These are phyloP conservation scores for Xanthorhoe spadicearia DNA, from an alignment of 2,888 invertebrate species.

Conservation along the genomic window DNA sequence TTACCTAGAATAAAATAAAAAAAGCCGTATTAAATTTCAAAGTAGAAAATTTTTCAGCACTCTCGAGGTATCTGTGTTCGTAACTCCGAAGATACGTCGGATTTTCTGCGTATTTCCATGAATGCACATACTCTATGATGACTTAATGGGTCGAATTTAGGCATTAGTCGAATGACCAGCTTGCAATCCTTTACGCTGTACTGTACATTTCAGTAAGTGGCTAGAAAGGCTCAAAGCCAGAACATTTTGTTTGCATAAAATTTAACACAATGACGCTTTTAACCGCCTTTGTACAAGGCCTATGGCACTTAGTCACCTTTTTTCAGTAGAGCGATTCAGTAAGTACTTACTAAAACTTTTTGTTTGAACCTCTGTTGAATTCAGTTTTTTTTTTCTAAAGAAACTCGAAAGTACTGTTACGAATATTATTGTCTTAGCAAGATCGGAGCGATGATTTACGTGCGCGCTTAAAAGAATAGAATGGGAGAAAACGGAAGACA, in stretches of 20 bases:
- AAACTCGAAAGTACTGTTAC: too few species aligned
- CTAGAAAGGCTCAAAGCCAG: conserved; percentile 66
- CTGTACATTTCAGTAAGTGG: conserved; percentile 63
- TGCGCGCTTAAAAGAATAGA: too few species aligned
- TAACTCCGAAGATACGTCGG: too few species aligned
- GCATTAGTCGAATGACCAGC: conserved; percentile 13
- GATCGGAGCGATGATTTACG: too few species aligned
- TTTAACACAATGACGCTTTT: conserved; percentile 66
- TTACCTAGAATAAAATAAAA: too few species aligned
- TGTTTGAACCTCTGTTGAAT: neutral
- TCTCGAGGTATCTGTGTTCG: too few species aligned
- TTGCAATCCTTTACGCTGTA: conserved; percentile 29
- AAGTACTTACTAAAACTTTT: neutral
- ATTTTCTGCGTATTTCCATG: neutral
- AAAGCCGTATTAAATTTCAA: too few species aligned
- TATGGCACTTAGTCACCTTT: neutral
- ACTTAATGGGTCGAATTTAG: conserved; percentile 16
- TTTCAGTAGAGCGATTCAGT: neutral
- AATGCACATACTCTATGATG: conserved; percentile 7
- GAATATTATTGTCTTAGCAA: too few species aligned
- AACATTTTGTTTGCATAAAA: conserved; percentile 73
- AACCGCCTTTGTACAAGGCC: conserved; percentile 46
- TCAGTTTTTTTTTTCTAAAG: neutral
- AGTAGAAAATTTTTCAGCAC: too few species aligned
- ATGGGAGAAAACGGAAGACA: too few species aligned